Evolutionary conservation across 2,113 vertebrate genomes (phyloP), one percentile per base, ranked within the genome.

Genomic region (Pteruthius melanotis): DNA sequence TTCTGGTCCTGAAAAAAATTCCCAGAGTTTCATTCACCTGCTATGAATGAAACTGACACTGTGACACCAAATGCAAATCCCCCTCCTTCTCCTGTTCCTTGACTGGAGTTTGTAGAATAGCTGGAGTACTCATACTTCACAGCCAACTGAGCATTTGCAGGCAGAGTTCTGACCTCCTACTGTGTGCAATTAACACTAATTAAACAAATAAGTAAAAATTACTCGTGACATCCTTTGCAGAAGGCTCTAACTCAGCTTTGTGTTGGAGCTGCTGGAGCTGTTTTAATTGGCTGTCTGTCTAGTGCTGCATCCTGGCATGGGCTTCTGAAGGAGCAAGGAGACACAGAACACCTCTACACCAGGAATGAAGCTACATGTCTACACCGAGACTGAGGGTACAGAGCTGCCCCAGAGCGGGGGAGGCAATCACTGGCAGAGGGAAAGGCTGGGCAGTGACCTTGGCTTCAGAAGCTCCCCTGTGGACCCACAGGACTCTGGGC

Each of bases 181-280:
- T 83, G 52, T 54, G 61, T 45, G 82, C 90, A 96, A 89, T 93
- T 97, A 95, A 89, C 76, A 87, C 52, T 92, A 83, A 96, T 97
- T 95, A 90, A 93, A 53, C 66, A 86, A 86, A 86, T 77, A 77
- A 97, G 69, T 95, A 85, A 80, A 79, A 80, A 81, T 89, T 65
- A 86, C 52, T 49, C 39, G 28, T n/a, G 11, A 81, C 72, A 83
- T 77, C 49, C 54, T 77, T 93, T 68, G 76, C 60, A 88, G 88
- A 86, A 61, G 47, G 47, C 44, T 33, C 22, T 45, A 72, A 42
- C 56, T 93, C 27, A 20, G 39, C 74, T 74, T 49, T 81, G 56
- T 75, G 64, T n/a, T 83, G 74, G 37, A 54, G 37, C 75, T 82
- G 60, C 56, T 87, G 9, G 1, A 42, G 49, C 30, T 6, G 2